Evolutionary conservation across 2,113 vertebrate species (phyloP), one percentile per base, ranked within the genome.

Genomic region (Paedocypris sp.): DNA sequence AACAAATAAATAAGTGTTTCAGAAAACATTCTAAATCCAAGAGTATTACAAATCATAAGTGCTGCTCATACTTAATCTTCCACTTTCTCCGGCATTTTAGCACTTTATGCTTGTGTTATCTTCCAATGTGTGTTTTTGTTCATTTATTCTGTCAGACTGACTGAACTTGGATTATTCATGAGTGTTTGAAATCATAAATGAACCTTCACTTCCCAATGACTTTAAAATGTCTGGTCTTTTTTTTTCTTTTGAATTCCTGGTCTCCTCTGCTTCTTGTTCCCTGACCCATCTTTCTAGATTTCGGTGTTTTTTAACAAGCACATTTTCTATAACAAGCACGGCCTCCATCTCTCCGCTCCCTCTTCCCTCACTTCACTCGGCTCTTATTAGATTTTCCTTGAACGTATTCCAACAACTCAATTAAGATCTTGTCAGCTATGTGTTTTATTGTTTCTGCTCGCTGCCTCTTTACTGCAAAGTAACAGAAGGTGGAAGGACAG

Each of bases 361-460:
- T 25, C 23, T 29, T 31, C 23, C 41, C 33, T 49, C 31, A 45
- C 41, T 62, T 41, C 28, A 2, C 25, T 43, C 19, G n/a, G 19
- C 39, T 43, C 29, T 43, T 52, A 70, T 62, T 70, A 11, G 36
- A 52, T 47, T 41, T 66, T 38, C 63, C 59, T 67, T 72, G 69
- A 75, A 36, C 49, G 53, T 29, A 54, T 45, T 74, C 66, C 69
- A 74, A 56, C 56, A 53, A 29, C 28, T 62, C 73, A 69, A 69
- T 69, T 75, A 69, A 61, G 56, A 67, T 68, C 62, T 67, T 72
- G 63, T 64, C 69, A 67, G 63, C 49, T 51, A 15, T 50, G 54
- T 54, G 43, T 38, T 75, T 72, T 67, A 52, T 63, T 49, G 35
- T 16, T 6, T 42, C 35, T 46, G 31, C 31, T 38, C 42, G 33